Evolutionary conservation across 2,797 vertebrate species (phyloP).

Genomic region (Sebastes miniatus): DNA sequence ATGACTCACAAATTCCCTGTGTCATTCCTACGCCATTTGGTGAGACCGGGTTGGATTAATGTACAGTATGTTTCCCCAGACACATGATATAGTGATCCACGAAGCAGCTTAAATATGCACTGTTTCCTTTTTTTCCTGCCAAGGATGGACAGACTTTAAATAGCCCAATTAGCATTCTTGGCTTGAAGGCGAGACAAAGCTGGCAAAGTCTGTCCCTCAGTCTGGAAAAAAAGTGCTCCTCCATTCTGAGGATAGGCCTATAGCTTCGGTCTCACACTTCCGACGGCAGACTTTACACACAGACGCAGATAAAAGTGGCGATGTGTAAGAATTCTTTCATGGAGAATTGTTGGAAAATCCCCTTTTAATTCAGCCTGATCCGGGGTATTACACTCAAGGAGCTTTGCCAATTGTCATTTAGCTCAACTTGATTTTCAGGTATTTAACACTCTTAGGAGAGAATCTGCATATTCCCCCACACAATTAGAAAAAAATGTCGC

Average conservation of each 20-base stretch:
- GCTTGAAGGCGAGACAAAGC: slow-evolving; percentile 67
- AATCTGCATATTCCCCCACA: slow-evolving; percentile 28
- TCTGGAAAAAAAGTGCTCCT: slow-evolving; percentile 56
- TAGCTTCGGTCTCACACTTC: slow-evolving; percentile 47
- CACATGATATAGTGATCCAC: slow-evolving; percentile 15
- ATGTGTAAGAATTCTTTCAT: slow-evolving; percentile 52
- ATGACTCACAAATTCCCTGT: too few relatives aligned
- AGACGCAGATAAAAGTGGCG: slow-evolving; percentile 42
- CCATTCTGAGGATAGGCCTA: slow-evolving; percentile 26
- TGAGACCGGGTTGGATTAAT: background rate
- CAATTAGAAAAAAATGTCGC: slow-evolving; percentile 34
- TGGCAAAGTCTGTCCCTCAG: slow-evolving; percentile 66
- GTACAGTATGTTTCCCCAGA: background rate
- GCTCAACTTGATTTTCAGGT: slow-evolving; percentile 60
- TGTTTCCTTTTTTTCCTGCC: slow-evolving; percentile 12
- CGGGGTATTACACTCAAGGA: slow-evolving; percentile 34
- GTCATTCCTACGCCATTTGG: too few relatives aligned
- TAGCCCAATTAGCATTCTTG: slow-evolving; percentile 80
- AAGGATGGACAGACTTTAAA: slow-evolving; percentile 62
- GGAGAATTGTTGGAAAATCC: slow-evolving; percentile 49
- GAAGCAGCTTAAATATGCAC: slow-evolving; percentile 35
- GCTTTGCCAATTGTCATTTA: slow-evolving; percentile 56
- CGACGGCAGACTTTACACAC: slow-evolving; percentile 27
- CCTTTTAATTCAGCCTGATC: slow-evolving; percentile 64
- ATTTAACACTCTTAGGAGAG: slow-evolving; percentile 36